Base-by-base conservation (phyloP, 1,140 invertebrate genomes). In the Dendrolimus punctatus region DNA sequence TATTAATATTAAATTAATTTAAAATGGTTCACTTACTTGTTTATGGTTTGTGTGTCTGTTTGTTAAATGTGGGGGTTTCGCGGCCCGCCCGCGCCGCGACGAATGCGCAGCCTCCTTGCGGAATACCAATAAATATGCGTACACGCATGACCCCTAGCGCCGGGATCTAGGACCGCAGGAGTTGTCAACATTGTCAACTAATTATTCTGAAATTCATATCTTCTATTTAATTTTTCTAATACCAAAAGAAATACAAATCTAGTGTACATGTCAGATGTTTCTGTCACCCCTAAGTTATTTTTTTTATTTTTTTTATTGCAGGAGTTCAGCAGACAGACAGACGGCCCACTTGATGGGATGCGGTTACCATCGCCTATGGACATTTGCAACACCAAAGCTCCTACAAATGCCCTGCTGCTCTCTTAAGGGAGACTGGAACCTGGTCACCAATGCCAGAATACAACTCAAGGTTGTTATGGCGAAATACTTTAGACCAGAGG, bases 71-170 rank as follows among this genome's bases (percentile, higher is more conserved):
- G 44, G 57, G 76, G 76, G 73, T 65, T 64, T 68, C 66, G 68
- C 78, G 74, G 74, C 68, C 66, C 71, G 76, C 73, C 71, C 69
- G 70, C 71, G 71, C 76, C 73, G 71, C 77, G 48, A 58, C 54
- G 63, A 79, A 71, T 77, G 75, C 49, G 57, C 57, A 60, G 55
- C 59, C 58, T 47, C 39, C 54, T 50, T 50, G 10, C 64, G 57
- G 51, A 64, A 66, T 69, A 72, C 58, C 69, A 75, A 76, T 84
- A 79, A 83, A 83, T 84, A 84, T 83, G 72, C 72, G 77, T 57
- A 52, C 54, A 64, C 71, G 71, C 71, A 71, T 66, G 64, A 67
- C 69, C 67, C 66, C 51, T 40, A 62, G 56, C 62, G 66, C 51
- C 53, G 49, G 54, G 46, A 53, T 66, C 68, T 69, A 60, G 57